Evolutionary conservation across 2,797 vertebrate genomes (phyloP).

Genomic region (Hyperoplus immaculatus): DNA sequence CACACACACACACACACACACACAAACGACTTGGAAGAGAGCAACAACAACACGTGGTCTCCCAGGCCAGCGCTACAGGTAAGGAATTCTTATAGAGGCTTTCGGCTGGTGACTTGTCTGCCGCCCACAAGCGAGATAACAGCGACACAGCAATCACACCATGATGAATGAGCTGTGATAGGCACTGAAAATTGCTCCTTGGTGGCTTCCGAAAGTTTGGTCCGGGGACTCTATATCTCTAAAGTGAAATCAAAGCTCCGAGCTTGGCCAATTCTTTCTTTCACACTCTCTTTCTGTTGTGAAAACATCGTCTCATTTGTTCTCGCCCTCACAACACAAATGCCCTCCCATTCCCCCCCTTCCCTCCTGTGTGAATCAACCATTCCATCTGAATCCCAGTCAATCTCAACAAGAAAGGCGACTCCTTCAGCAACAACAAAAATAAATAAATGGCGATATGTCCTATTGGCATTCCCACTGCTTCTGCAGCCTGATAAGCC

Average conservation of each 20-base stretch:
- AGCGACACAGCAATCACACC: slow-evolving; percentile 79
- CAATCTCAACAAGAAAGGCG: slow-evolving; percentile 64
- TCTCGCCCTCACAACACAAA: slow-evolving; percentile 24
- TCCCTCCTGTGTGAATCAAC: slow-evolving; percentile 61
- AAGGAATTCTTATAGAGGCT: slow-evolving; percentile 68
- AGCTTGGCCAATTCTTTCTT: slow-evolving; percentile 67
- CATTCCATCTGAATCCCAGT: slow-evolving; percentile 72
- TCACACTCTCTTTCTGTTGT: slow-evolving; percentile 63
- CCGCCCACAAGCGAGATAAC: slow-evolving; percentile 78
- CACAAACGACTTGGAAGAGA: background rate
- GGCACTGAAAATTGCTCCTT: slow-evolving; percentile 81
- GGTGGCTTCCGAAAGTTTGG: slow-evolving; percentile 79
- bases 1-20: slow-evolving; percentile 7
- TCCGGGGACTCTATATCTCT: slow-evolving; percentile 78
- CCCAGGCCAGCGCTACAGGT: slow-evolving; percentile 62
- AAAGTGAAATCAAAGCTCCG: slow-evolving; percentile 80
- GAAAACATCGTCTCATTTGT: slow-evolving; percentile 76
- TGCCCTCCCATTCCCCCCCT: slow-evolving; percentile 11
- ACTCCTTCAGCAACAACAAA: slow-evolving; percentile 30
- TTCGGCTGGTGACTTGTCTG: slow-evolving; percentile 59
- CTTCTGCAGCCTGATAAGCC: slow-evolving; percentile 64
- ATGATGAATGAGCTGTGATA: slow-evolving; percentile 86
- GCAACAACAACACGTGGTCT: slow-evolving; percentile 20
- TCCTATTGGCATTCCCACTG: slow-evolving; percentile 50
- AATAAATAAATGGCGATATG: slow-evolving; percentile 58